These are phyloP conservation scores for Trisateles emortualis DNA, from an alignment of 2,888 invertebrate genomes.

Conservation along the genomic window DNA sequence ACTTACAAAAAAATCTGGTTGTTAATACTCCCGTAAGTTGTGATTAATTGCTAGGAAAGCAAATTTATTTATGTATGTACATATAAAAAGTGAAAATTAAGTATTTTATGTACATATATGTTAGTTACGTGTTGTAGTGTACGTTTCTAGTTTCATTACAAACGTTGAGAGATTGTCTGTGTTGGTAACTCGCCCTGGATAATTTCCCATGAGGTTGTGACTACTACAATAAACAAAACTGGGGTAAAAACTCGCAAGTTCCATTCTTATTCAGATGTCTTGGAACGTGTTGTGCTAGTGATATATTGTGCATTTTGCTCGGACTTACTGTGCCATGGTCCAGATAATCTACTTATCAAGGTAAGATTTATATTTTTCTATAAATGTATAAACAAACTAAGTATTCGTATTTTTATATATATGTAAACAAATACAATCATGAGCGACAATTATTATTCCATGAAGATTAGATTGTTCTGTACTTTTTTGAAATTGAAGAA, in stretches of 20 bases:
- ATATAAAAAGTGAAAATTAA: constrained; percentile 57
- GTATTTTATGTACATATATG: constrained; percentile 63
- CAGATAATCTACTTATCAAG: constrained; percentile 36
- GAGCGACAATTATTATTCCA: too few species aligned
- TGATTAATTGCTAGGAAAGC: constrained; percentile 71
- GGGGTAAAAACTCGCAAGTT: constrained; percentile 67
- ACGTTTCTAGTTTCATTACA: constrained; percentile 62
- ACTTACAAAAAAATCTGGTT: constrained; percentile 72
- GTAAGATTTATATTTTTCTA: constrained; percentile 43
- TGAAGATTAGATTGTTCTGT: too few species aligned
- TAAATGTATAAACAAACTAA: too few species aligned
- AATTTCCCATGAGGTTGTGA: constrained; percentile 83
- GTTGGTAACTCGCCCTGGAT: constrained; percentile 63
- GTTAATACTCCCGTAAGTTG: constrained; percentile 77
- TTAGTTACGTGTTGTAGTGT: constrained; percentile 59
- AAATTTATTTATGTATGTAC: constrained; percentile 71
- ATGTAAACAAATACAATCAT: too few species aligned
- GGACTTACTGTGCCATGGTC: constrained; percentile 56
- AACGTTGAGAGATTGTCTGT: constrained; percentile 67
- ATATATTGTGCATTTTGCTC: constrained; percentile 56
- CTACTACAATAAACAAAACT: constrained; percentile 74
- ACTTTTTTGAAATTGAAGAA: too few species aligned
- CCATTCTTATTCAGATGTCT: constrained; percentile 67
- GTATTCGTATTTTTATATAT: too few species aligned
- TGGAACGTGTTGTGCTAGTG: constrained; percentile 58